These are phyloP conservation scores for Epinotia bilunana DNA, from an alignment of 2,888 invertebrate genomes.

Conservation along the genomic window DNA sequence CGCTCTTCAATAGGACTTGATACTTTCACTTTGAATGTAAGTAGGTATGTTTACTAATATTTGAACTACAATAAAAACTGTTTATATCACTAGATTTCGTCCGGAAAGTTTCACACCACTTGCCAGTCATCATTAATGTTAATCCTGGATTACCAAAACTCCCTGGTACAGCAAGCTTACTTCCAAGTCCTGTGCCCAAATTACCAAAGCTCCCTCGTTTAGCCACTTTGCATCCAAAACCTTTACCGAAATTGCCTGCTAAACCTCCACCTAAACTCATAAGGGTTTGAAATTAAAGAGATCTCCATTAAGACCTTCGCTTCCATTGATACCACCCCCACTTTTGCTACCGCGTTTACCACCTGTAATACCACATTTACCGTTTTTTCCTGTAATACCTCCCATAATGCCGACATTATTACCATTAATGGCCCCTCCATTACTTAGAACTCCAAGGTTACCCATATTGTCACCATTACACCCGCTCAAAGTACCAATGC, in stretches of 20 bases:
- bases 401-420: slow-evolving; percentile 47
- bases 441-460: slow-evolving; percentile 18
- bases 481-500: slow-evolving; percentile 56
- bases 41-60: too few species aligned
- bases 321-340: slow-evolving; percentile 39
- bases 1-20: too few species aligned
- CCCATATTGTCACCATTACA: slow-evolving; percentile 46
- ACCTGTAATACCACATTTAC: slow-evolving; percentile 30
- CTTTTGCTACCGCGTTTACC: slow-evolving; percentile 44
- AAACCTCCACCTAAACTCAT: slow-evolving; percentile 49
- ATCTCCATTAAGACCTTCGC: slow-evolving; percentile 13
- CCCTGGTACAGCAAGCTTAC: slow-evolving; percentile 46
- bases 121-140: slow-evolving; percentile 64
- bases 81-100: too few species aligned
- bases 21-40: too few species aligned
- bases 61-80: too few species aligned
- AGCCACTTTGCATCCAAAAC: slow-evolving; percentile 34
- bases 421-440: slow-evolving; percentile 36
- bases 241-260: slow-evolving; percentile 49
- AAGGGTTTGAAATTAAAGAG: slow-evolving; percentile 10
- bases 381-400: slow-evolving; percentile 32
- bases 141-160: slow-evolving; percentile 50
- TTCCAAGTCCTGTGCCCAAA: slow-evolving; percentile 50
- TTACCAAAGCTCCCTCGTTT: slow-evolving; percentile 51
- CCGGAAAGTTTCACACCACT: slow-evolving; percentile 52